Percentiles rank a stretch among this genome's conserved stretches.
phyloP scores from a whole-genome alignment of 2,888 invertebrate genomes.

The Catocala nupta region DNA sequence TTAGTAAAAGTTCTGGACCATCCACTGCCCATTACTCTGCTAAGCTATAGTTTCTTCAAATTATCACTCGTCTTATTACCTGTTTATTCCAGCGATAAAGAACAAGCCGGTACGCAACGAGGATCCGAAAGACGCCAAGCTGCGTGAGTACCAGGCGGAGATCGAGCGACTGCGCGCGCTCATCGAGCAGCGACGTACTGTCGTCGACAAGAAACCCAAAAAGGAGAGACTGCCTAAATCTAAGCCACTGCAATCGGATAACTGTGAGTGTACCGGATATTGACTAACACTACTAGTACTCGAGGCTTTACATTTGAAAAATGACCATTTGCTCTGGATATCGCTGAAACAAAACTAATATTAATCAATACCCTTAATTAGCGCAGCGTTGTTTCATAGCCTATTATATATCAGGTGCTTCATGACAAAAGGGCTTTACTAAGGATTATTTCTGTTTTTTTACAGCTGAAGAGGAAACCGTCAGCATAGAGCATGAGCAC shows the following conservation, averaged over 20 bases:
- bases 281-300: no score
- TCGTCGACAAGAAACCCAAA: conserved; percentile 55
- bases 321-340: no score
- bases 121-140: conserved; percentile 99
- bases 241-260: conserved; percentile 29
- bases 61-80: not conserved
- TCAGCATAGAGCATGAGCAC: conserved; percentile 83
- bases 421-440: no score
- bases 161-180: conserved; percentile 91
- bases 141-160: conserved; percentile 98
- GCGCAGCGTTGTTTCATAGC: no score
- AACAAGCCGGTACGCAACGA: conserved; percentile 99
- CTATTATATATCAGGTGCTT: no score
- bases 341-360: no score
- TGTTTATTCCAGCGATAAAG: conserved; percentile 91
- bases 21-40: no score
- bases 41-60: not conserved
- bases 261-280: conserved; percentile 40
- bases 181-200: conserved; percentile 75
- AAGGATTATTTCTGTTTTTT: not conserved
- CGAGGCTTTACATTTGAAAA: no score
- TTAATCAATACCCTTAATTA: no score
- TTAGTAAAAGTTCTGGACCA: no score
- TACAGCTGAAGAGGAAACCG: conserved; percentile 75
- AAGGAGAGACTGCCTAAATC: conserved; percentile 35